phyloP scores from a whole-genome alignment of 2,797 vertebrate genomes.

The Corythornis leucogaster region DNA sequence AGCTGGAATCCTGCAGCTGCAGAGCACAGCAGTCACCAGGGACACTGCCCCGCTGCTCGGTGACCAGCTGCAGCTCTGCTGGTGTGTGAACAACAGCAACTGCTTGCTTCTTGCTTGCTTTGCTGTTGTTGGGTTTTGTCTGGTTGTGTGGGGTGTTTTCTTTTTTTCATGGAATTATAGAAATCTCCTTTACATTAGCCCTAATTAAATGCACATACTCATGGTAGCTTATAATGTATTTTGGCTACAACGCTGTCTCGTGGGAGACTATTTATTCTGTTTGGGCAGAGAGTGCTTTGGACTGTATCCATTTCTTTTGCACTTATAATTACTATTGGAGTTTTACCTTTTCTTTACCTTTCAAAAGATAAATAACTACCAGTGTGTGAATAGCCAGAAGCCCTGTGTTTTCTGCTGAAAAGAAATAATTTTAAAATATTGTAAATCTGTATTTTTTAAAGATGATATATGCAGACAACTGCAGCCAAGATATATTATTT shows the following conservation, averaged over 20 bases:
- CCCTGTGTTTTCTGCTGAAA: neutral
- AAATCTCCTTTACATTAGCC: neutral
- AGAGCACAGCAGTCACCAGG: neutral
- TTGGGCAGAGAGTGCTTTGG: neutral
- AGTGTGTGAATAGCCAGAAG: neutral
- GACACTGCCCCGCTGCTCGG: neutral
- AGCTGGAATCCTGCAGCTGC: neutral
- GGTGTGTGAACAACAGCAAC: neutral
- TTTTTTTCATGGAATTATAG: neutral
- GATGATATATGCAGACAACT: neutral
- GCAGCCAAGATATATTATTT: slow-evolving; percentile 49
- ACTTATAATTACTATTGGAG: neutral
- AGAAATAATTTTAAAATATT: neutral
- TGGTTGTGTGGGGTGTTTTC: no score
- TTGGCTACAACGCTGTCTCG: neutral
- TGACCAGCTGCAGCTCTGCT: neutral
- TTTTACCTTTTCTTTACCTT: neutral
- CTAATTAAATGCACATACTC: neutral
- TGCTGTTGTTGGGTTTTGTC: no score
- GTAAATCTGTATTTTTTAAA: neutral
- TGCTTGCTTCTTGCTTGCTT: no score
- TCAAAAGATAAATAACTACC: neutral
- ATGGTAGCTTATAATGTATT: neutral
- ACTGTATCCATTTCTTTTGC: neutral
- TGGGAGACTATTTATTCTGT: neutral